These are phyloP conservation scores for Temnothorax ravouxi DNA, from an alignment of 2,888 invertebrate species.

Conservation along the genomic window DNA sequence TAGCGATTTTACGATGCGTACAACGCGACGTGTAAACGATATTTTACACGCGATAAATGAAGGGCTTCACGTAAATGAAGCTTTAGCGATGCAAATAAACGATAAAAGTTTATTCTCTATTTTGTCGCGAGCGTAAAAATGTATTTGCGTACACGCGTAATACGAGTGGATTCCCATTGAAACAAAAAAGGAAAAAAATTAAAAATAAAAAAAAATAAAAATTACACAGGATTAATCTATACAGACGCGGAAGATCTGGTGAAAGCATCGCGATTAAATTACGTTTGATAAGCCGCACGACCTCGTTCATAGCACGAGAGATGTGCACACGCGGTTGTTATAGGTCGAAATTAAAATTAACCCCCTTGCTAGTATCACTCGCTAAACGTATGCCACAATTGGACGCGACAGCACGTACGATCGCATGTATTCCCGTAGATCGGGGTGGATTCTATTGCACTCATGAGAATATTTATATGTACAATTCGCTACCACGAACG, in stretches of 20 bases:
- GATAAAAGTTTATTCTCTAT: slow-evolving; percentile 8
- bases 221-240: slow-evolving; percentile 13
- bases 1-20: slow-evolving; percentile 26
- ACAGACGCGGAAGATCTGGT: slow-evolving; percentile 13
- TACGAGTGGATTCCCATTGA: not conserved
- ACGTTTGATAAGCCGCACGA: slow-evolving; percentile 37
- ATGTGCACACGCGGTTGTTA: slow-evolving; percentile 25
- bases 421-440: slow-evolving; percentile 54
- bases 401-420: slow-evolving; percentile 58
- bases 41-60: slow-evolving; percentile 26
- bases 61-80: slow-evolving; percentile 6
- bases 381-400: slow-evolving; percentile 34
- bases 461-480: slow-evolving; percentile 72
- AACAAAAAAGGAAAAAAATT: not conserved
- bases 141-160: not conserved
- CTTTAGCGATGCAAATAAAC: slow-evolving; percentile 12
- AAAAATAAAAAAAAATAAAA: not conserved
- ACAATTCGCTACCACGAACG: slow-evolving; percentile 48
- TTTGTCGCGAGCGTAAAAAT: not conserved
- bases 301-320: slow-evolving; percentile 55
- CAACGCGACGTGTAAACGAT: slow-evolving; percentile 31
- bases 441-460: slow-evolving; percentile 62
- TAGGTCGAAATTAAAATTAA: slow-evolving; percentile 55
- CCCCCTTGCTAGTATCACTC: slow-evolving; percentile 42
- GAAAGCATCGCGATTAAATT: slow-evolving; percentile 38